Conservation (phyloP, 2,113 vertebrate genomes). For the Cavia aperea region DNA sequence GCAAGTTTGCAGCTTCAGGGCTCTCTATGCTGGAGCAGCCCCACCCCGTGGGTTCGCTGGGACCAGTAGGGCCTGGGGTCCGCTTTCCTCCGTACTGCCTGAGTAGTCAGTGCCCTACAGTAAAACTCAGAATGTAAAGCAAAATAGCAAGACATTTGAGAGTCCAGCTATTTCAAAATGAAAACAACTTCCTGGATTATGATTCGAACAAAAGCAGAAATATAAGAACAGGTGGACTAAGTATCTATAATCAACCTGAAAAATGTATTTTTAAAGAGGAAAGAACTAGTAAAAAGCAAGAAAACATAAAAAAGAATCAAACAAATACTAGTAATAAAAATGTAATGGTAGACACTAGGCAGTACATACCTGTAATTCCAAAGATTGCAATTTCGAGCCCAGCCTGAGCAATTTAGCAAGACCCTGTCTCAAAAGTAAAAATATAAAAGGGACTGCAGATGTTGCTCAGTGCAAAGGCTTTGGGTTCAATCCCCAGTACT, state of each 20-base stretch:
- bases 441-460: neutral
- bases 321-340: slow-evolving; percentile 3
- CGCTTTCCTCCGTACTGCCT: neutral
- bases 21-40: neutral
- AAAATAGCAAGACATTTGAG: neutral
- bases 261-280: slow-evolving; percentile 16
- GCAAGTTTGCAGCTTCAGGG: neutral
- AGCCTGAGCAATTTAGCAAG: neutral
- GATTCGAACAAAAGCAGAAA: slow-evolving; percentile 14
- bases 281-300: slow-evolving; percentile 17
- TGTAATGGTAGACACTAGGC: neutral
- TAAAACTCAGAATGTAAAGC: neutral
- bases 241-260: neutral
- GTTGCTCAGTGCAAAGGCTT: neutral
- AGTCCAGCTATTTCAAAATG: neutral
- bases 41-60: neutral
- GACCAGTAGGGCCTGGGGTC: neutral
- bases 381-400: neutral
- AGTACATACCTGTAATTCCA: neutral
- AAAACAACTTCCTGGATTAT: neutral
- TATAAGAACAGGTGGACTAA: neutral
- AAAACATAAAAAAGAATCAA: neutral
- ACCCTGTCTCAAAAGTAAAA: neutral
- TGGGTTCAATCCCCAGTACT: neutral
- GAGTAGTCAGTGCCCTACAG: neutral